Conservation (phyloP, 2,113 vertebrate genomes). For the Cervus canadensis region DNA sequence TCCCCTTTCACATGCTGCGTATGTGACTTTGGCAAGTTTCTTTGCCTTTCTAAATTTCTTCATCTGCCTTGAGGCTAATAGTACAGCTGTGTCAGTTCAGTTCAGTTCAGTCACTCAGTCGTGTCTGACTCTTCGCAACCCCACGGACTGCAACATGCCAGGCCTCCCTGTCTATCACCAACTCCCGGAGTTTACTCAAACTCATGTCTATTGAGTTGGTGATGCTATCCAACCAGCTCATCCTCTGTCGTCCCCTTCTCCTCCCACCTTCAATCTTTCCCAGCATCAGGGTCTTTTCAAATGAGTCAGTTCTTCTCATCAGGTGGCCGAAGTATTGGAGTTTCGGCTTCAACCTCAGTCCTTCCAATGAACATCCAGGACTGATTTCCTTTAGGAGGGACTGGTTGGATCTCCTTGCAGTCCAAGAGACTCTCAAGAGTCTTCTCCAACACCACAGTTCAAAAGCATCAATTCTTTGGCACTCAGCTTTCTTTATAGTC, state of each 20-base stretch:
- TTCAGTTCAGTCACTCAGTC: not conserved
- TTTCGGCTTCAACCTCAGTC: not conserved
- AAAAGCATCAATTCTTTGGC: not conserved
- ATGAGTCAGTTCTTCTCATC: not conserved
- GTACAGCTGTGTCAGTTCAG: not conserved
- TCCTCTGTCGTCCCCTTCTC: not conserved
- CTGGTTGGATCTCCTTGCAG: not conserved
- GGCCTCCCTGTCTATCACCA: not conserved
- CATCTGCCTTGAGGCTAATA: not conserved
- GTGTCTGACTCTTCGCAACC: not conserved
- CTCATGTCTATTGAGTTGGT: not conserved
- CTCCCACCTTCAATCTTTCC: not conserved
- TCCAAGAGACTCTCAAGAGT: not conserved
- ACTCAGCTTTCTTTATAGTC: not conserved
- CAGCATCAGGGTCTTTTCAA: not conserved
- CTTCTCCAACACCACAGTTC: not conserved
- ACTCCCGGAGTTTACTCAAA: not conserved
- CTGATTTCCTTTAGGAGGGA: not conserved
- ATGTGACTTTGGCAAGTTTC: not conserved
- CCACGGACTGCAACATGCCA: not conserved
- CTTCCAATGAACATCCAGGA: not conserved
- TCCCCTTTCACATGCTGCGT: accelerated
- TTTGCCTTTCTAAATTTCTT: not conserved
- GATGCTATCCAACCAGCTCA: not conserved
- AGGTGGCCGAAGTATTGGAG: not conserved